phyloP scores from a whole-genome alignment of 2,797 vertebrate genomes.

The Luscinia megarhynchos region DNA sequence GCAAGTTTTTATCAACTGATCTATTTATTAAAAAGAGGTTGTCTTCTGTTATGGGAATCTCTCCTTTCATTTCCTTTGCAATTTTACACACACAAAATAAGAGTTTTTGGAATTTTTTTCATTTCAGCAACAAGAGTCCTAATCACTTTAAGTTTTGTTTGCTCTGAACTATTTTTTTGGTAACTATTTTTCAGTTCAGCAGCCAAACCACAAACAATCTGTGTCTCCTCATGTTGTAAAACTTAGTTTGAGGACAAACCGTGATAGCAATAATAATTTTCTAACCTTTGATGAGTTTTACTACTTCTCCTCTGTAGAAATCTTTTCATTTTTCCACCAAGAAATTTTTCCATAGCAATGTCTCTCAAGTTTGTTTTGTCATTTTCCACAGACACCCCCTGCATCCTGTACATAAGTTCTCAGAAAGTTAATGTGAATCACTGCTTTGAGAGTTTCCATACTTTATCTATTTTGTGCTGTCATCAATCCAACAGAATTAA shows the following conservation, averaged over 20 bases:
- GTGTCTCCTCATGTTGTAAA: slow-evolving; percentile 1
- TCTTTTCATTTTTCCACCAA: neutral
- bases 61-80: slow-evolving; percentile 4
- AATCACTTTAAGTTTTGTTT: slow-evolving; percentile 9
- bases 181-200: neutral
- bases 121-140: neutral
- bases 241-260: neutral
- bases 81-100: neutral
- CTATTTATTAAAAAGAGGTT: neutral
- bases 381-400: neutral
- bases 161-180: neutral
- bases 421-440: neutral
- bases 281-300: neutral
- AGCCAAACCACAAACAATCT: slow-evolving; percentile 21
- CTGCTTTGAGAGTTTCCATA: neutral
- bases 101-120: neutral
- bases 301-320: neutral
- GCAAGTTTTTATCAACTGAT: neutral
- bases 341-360: neutral
- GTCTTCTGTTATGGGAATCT: neutral
- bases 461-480: neutral
- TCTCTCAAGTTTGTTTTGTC: neutral
- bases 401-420: neutral
- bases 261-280: neutral
- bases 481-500: neutral